Percentiles rank a stretch among this genome's conserved stretches.
Evolutionary conservation across 2,888 invertebrate species (phyloP).

Genomic region (Blera fallax): DNA sequence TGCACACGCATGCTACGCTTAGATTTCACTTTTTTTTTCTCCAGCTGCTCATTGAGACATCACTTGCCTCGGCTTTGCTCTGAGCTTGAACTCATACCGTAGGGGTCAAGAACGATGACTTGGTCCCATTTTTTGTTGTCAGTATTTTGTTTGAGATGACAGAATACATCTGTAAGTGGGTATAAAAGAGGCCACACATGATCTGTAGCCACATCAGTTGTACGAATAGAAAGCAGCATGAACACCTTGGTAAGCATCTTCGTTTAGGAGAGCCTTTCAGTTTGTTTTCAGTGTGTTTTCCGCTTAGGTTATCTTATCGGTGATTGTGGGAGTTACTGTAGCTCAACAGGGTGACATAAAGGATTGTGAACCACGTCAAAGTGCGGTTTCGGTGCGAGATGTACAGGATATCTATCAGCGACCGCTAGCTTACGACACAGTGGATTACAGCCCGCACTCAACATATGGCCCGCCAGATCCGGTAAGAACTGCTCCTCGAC

Average conservation of each 20-base stretch:
- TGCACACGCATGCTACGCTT: background rate
- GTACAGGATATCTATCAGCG: constrained; percentile 51
- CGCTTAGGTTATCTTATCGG: constrained; percentile 28
- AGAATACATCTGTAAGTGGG: constrained; percentile 11
- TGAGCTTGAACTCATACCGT: constrained; percentile 53
- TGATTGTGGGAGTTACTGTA: constrained; percentile 20
- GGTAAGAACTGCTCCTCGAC: constrained; percentile 11
- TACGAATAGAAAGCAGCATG: constrained; percentile 45
- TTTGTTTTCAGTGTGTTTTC: background rate
- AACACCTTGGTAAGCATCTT: constrained; percentile 51
- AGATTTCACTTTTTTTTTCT: background rate
- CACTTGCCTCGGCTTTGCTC: constrained; percentile 17
- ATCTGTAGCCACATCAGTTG: constrained; percentile 54
- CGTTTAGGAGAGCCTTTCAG: background rate
- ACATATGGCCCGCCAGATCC: constrained; percentile 59
- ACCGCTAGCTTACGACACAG: constrained; percentile 28
- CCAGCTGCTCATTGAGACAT: constrained; percentile 5
- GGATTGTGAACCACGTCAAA: constrained; percentile 49
- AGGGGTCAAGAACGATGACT: constrained; percentile 46
- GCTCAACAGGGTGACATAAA: constrained; percentile 38
- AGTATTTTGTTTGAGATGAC: background rate
- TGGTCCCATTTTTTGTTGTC: constrained; percentile 7
- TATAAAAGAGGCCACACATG: constrained; percentile 50
- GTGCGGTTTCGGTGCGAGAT: constrained; percentile 31
- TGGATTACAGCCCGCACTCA: constrained; percentile 44